Base-by-base conservation (phyloP, 2,888 invertebrate genomes). In the Andrena fulva region DNA sequence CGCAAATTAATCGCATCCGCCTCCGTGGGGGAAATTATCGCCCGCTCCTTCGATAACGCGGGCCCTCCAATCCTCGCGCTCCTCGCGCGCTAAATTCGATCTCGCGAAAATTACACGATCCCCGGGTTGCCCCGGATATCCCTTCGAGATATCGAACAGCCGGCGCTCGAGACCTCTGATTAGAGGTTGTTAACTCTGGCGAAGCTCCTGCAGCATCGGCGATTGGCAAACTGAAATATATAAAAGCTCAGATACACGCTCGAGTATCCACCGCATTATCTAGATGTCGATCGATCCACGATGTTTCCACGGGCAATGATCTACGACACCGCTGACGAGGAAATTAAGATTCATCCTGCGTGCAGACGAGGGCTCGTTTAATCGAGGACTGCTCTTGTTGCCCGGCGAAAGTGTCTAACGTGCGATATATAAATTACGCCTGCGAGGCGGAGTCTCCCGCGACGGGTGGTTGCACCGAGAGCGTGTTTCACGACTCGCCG, bases 401-500 rank as follows among this genome's bases (percentile, higher is more conserved):
- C 24, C 42, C 68, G n/a, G 63, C 56, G 68, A 78, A 71, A 29
- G 80, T 29, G 64, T 79, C 81, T 64, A 67, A 64, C 74, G 66
- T 67, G 63, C 64, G 82, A 66, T 60, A 82, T 60, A 82, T 77
- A 69, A 82, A 82, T 73, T 73, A 77, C 73, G 48, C n/a, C 54
- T 20, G 8, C 35, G 64, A 7, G 4, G 52, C 20, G 20, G 27
- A 64, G 56, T n/a, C 60, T 10, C 59, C 31, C 66, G 63, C 10
- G 77, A 35, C 33, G 66, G 54, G 70, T 70, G 64, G 42, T 59
- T 72, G 31, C 64, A 16, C 8, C 2, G 48, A 62, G 76, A 67
- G 76, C 72, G 63, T 59, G 82, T 81, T 82, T 81, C 82, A 82
- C 82, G 82, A 77, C 7, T 69, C 60, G 68, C 12, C 59, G 72